phyloP scores from a whole-genome alignment of 2,888 invertebrate genomes.

The Ochropacha duplaris region DNA sequence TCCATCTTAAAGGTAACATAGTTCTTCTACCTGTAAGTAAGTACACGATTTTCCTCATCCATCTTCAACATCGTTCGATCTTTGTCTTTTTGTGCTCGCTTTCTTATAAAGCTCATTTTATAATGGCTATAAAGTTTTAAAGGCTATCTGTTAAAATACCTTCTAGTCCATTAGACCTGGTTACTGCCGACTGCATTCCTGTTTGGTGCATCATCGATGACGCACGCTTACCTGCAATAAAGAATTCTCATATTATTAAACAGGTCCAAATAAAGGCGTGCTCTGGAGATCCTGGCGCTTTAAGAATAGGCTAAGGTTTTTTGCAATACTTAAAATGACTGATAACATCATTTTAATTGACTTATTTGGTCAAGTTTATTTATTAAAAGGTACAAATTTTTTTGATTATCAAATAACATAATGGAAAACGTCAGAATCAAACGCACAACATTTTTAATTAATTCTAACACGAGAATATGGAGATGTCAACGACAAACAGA shows the following conservation, averaged over 20 bases:
- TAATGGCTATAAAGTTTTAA: constrained; percentile 5
- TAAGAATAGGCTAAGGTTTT: neutral
- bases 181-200: constrained; percentile 56
- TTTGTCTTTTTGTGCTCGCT: neutral
- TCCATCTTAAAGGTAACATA: neutral
- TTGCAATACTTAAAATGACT: too few species aligned
- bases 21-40: neutral
- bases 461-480: constrained; percentile 18
- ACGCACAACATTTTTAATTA: constrained; percentile 13
- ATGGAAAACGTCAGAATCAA: constrained; percentile 2
- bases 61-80: neutral
- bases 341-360: too few species aligned
- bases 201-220: constrained; percentile 59
- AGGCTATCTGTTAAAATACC: constrained; percentile 24
- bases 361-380: neutral
- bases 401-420: too few species aligned
- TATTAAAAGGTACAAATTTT: too few species aligned
- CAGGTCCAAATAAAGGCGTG: constrained; percentile 20
- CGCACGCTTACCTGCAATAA: constrained; percentile 75
- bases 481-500: constrained; percentile 40
- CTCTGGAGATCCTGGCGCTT: constrained; percentile 3
- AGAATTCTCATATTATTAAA: constrained; percentile 45
- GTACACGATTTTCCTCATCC: neutral
- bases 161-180: constrained; percentile 35
- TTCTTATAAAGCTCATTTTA: neutral